Conservation (phyloP, 1,140 invertebrate genomes). For the Anadara kagoshimensis region DNA sequence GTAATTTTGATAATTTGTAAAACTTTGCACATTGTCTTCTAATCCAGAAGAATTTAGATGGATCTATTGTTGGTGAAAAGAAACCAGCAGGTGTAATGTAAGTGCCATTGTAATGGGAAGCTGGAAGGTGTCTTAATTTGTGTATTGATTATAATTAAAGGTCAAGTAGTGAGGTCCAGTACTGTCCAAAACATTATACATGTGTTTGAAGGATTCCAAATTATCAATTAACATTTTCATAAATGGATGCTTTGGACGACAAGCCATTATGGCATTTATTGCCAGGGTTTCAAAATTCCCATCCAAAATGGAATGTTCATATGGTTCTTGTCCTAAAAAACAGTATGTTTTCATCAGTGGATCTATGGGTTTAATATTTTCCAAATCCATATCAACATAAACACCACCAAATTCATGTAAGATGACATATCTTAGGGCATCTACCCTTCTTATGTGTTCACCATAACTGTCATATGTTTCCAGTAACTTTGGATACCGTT, state of each 20-base stretch:
- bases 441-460: slow-evolving; percentile 63
- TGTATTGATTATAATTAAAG: slow-evolving; percentile 53
- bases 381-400: slow-evolving; percentile 69
- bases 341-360: slow-evolving; percentile 63
- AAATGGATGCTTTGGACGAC: slow-evolving; percentile 66
- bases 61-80: slow-evolving; percentile 67
- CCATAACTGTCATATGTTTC: slow-evolving; percentile 61
- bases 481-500: slow-evolving; percentile 61
- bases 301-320: slow-evolving; percentile 66
- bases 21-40: slow-evolving; percentile 52
- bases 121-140: background rate
- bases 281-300: slow-evolving; percentile 65
- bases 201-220: slow-evolving; percentile 59
- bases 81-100: slow-evolving; percentile 66
- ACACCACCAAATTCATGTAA: slow-evolving; percentile 69
- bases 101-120: slow-evolving; percentile 40
- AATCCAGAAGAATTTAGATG: slow-evolving; percentile 60
- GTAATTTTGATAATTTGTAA: slow-evolving; percentile 47
- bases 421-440: slow-evolving; percentile 66
- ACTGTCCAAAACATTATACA: slow-evolving; percentile 68
- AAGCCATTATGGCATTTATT: slow-evolving; percentile 70
- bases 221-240: slow-evolving; percentile 61
- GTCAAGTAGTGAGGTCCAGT: slow-evolving; percentile 70
- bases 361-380: slow-evolving; percentile 61
- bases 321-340: slow-evolving; percentile 69